A percentile compares a stretch with the other conserved stretches of the same genome.
Conservation (phyloP, 2,113 vertebrate genomes). For the Aegypius monachus region DNA sequence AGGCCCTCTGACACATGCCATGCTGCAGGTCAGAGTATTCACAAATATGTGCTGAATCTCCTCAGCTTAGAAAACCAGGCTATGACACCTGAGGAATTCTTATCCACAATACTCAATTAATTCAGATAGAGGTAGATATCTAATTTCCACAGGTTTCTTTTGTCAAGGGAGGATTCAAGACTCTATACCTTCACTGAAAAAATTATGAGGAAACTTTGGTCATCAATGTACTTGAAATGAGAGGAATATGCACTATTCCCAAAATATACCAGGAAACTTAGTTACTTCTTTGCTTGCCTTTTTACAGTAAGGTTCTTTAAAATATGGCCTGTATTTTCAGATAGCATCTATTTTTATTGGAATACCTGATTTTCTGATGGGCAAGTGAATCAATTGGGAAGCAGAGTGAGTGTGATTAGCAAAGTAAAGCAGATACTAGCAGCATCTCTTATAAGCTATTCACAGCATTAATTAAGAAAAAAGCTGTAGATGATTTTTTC, state of each 20-base stretch:
- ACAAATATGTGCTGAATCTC: background rate
- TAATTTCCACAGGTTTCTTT: background rate
- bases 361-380: background rate
- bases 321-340: background rate
- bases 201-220: background rate
- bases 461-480: constrained; percentile 25
- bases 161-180: background rate
- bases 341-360: background rate
- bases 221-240: background rate
- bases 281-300: background rate
- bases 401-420: background rate
- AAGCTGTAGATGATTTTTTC: background rate
- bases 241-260: background rate
- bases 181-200: background rate
- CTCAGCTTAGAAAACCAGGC: background rate
- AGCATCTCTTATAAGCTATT: background rate
- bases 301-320: background rate
- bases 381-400: background rate
- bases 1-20: background rate
- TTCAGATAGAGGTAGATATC: background rate
- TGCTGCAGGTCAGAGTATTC: background rate
- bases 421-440: background rate
- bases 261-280: background rate
- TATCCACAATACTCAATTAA: background rate
- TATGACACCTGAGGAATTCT: background rate